phyloP scores from a whole-genome alignment of 2,888 invertebrate species.

The Nesidiocoris tenuis region DNA sequence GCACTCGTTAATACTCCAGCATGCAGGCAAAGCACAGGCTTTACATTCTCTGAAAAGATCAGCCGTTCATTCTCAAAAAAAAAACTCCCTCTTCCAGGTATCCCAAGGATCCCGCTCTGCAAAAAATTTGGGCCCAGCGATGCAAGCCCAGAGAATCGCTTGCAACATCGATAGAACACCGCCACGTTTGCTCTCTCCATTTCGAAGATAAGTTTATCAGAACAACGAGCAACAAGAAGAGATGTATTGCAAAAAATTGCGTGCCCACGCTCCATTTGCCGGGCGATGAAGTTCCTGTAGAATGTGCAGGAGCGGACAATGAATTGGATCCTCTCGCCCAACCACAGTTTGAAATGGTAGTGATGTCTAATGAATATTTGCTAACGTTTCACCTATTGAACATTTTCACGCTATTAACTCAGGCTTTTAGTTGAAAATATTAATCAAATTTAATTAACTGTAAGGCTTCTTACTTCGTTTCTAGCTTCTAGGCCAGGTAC shows the following conservation, averaged over 20 bases:
- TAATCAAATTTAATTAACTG: no score
- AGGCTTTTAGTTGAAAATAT: no score
- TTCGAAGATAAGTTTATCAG: conserved; percentile 13
- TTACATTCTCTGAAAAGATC: no score
- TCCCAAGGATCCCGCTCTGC: not conserved
- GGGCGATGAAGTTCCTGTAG: not conserved
- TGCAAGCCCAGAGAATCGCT: not conserved
- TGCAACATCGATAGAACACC: conserved; percentile 6
- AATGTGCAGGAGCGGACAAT: not conserved
- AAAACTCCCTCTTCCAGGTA: conserved; percentile 4
- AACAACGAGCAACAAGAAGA: not conserved
- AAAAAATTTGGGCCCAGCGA: conserved; percentile 5
- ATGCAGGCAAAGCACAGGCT: no score
- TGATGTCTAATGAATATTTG: no score
- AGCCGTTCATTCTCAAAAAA: no score
- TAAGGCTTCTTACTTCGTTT: no score
- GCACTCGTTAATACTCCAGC: no score
- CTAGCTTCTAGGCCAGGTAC: no score
- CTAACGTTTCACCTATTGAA: no score
- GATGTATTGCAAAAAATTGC: not conserved
- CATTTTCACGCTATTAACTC: no score
- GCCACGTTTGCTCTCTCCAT: conserved; percentile 26
- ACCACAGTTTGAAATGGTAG: no score
- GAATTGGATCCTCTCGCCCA: not conserved
- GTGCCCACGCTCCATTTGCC: conserved; percentile 1